These are phyloP conservation scores for Tenthredo notha DNA, from an alignment of 2,888 invertebrate genomes.

Conservation along the genomic window DNA sequence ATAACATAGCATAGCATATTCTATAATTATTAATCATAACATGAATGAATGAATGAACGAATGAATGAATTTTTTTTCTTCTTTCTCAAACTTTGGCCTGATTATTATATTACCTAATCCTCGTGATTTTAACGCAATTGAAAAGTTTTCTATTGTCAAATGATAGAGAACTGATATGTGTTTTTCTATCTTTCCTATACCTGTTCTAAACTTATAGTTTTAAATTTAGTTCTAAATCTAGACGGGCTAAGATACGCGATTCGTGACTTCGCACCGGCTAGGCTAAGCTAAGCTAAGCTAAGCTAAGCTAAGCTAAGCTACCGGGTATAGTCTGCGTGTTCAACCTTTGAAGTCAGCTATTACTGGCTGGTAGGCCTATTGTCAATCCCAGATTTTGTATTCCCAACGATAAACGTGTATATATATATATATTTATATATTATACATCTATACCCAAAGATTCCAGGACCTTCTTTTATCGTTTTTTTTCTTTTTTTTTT, in stretches of 20 bases:
- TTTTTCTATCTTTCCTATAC: not conserved
- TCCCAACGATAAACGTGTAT: not conserved
- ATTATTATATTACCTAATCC: not conserved
- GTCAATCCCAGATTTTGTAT: slow-evolving; percentile 21
- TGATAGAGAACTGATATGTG: not conserved
- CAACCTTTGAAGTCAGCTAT: slow-evolving; percentile 38
- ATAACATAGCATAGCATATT: no score
- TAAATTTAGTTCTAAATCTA: slow-evolving; percentile 37
- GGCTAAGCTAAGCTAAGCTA: not conserved
- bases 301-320: not conserved
- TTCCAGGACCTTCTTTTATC: not conserved
- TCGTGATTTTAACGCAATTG: not conserved
- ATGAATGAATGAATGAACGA: not conserved
- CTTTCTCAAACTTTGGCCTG: not conserved
- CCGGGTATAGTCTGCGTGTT: not conserved
- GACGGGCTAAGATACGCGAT: slow-evolving; percentile 28
- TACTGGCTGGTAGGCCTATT: slow-evolving; percentile 19
- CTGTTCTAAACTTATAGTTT: slow-evolving; percentile 37
- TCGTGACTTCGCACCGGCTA: slow-evolving; percentile 41
- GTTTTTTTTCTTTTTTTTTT: not conserved
- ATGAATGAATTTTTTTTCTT: not conserved
- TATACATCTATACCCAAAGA: not conserved
- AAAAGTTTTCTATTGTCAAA: slow-evolving; percentile 8
- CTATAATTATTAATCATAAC: no score
- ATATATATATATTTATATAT: not conserved